Evolutionary conservation across 2,113 vertebrate species (phyloP).

Genomic region (Saimiri boliviensis): DNA sequence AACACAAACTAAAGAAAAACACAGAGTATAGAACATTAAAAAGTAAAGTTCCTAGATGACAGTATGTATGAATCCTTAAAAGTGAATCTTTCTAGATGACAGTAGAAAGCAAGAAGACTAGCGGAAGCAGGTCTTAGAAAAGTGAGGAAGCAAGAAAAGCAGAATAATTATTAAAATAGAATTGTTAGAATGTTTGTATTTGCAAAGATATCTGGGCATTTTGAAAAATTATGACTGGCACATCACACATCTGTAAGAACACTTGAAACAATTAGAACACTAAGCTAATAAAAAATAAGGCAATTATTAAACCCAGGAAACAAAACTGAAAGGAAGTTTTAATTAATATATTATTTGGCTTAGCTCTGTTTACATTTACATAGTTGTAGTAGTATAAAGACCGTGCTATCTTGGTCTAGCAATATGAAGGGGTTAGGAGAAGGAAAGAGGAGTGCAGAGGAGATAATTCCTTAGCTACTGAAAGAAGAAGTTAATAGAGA

Average conservation of each 20-base stretch:
- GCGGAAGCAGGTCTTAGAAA: background rate
- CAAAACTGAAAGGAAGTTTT: background rate
- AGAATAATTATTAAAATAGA: background rate
- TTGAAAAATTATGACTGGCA: background rate
- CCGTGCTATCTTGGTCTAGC: too few species aligned
- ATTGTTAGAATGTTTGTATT: background rate
- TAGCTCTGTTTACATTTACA: background rate
- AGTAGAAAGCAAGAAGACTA: background rate
- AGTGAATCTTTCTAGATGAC: background rate
- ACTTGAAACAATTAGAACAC: background rate
- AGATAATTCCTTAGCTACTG: too few species aligned
- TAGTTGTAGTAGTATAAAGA: background rate
- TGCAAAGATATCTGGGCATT: background rate
- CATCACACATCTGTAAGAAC: background rate
- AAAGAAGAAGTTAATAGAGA: background rate
- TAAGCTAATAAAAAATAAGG: background rate
- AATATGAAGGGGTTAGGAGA: too few species aligned
- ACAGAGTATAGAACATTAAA: background rate
- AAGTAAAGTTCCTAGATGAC: background rate
- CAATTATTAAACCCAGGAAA: background rate
- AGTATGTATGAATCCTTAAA: background rate
- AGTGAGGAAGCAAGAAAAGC: rapidly evolving
- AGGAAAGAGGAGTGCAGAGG: background rate
- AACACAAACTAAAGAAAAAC: background rate
- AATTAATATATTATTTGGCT: background rate